Evolutionary conservation across 2,113 vertebrate species (phyloP).

Genomic region (Calyptomena viridis): DNA sequence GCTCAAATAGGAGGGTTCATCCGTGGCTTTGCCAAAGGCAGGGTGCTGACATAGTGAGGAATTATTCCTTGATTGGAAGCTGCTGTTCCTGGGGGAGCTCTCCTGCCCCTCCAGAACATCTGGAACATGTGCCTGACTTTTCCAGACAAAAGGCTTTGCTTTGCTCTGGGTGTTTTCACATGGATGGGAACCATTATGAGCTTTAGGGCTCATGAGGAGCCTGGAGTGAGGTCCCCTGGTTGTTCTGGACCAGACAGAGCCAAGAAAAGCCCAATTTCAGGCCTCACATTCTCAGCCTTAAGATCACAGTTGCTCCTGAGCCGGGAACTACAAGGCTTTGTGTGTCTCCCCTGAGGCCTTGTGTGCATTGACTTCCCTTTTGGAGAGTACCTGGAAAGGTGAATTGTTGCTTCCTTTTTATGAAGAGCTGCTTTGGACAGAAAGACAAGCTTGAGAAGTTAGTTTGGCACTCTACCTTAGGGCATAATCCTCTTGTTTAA

Average conservation of each 20-base stretch:
- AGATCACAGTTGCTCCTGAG: not conserved
- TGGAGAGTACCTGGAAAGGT: not conserved
- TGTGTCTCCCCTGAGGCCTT: not conserved
- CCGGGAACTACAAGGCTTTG: not conserved
- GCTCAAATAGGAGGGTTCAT: not conserved
- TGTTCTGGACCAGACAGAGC: not conserved
- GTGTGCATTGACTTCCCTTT: not conserved
- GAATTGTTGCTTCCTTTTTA: not conserved
- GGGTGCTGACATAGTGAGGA: not conserved
- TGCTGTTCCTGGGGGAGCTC: not conserved
- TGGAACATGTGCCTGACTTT: not conserved
- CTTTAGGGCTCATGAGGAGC: not conserved
- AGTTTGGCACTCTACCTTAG: not conserved
- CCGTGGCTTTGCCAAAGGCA: not conserved
- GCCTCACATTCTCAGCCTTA: not conserved
- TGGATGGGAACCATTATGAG: not conserved
- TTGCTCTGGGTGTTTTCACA: not conserved
- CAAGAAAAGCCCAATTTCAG: not conserved
- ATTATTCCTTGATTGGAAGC: not conserved
- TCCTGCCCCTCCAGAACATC: not conserved
- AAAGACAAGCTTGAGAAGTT: not conserved
- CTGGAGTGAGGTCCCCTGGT: not conserved
- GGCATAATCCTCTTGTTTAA: not conserved
- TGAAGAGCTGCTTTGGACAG: not conserved
- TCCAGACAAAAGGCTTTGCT: not conserved